These are phyloP conservation scores for Pollenia angustigena DNA, from an alignment of 2,888 invertebrate species.

Conservation along the genomic window DNA sequence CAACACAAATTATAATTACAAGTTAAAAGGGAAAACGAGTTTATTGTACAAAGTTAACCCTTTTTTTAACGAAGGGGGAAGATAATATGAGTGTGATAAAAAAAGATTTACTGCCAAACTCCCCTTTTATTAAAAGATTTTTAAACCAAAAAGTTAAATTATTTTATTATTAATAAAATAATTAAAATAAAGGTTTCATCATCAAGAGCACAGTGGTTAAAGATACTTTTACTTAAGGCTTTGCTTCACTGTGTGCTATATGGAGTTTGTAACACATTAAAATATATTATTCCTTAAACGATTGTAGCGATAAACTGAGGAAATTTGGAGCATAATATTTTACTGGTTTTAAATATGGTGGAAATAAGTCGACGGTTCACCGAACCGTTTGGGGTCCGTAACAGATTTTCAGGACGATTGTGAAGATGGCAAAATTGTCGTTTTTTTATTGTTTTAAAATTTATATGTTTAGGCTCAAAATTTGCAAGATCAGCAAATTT, in stretches of 20 bases:
- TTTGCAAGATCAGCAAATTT: too few species aligned
- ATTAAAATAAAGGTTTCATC: constrained; percentile 45
- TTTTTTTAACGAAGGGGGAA: constrained; percentile 28
- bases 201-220: constrained; percentile 49
- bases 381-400: too few species aligned
- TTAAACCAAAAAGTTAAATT: constrained; percentile 46
- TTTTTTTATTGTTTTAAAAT: too few species aligned
- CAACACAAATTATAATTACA: constrained; percentile 38
- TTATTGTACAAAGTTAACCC: constrained; percentile 63
- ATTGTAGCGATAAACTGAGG: too few species aligned
- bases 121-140: constrained; percentile 43
- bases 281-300: too few species aligned
- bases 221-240: not conserved
- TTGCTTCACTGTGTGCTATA: too few species aligned
- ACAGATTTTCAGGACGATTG: too few species aligned
- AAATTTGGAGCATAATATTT: too few species aligned
- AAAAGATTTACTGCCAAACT: constrained; percentile 52
- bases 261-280: too few species aligned
- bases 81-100: constrained; percentile 23
- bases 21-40: constrained; percentile 55
- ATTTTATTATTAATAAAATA: constrained; percentile 63
- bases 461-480: too few species aligned
- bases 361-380: not conserved
- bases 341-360: too few species aligned
- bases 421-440: too few species aligned